phyloP scores from a whole-genome alignment of 2,113 vertebrate genomes.

The Scytalopus superciliaris region DNA sequence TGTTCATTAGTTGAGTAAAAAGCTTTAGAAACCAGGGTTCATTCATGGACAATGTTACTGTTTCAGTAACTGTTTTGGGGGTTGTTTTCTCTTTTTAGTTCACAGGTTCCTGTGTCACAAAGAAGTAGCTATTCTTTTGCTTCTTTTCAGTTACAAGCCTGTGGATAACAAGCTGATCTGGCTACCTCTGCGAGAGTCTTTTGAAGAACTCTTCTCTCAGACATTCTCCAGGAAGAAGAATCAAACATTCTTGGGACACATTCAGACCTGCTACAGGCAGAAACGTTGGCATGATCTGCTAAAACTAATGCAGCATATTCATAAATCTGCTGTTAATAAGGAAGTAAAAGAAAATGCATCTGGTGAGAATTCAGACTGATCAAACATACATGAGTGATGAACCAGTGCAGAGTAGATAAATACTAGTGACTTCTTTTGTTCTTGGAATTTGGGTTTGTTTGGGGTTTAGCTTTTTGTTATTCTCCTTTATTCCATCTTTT shows the following conservation, averaged over 20 bases:
- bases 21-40: neutral
- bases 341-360: slow-evolving; percentile 81
- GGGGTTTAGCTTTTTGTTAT: neutral
- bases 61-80: neutral
- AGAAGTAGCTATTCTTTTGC: neutral
- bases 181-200: slow-evolving; percentile 90
- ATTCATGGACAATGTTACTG: neutral
- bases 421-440: neutral
- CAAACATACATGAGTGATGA: neutral
- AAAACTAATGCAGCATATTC: slow-evolving; percentile 94
- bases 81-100: neutral
- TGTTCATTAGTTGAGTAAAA: accelerated
- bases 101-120: neutral
- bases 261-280: slow-evolving; percentile 93
- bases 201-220: slow-evolving; percentile 94
- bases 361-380: slow-evolving; percentile 69
- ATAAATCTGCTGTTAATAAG: slow-evolving; percentile 87
- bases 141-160: slow-evolving; percentile 87
- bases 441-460: neutral
- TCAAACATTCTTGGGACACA: slow-evolving; percentile 91
- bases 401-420: neutral
- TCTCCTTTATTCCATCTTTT: neutral
- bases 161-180: slow-evolving; percentile 92
- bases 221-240: slow-evolving; percentile 97
- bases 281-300: slow-evolving; percentile 95